Evolutionary conservation across 2,113 vertebrate genomes (phyloP).

Genomic region (Pyrgilauda ruficollis): DNA sequence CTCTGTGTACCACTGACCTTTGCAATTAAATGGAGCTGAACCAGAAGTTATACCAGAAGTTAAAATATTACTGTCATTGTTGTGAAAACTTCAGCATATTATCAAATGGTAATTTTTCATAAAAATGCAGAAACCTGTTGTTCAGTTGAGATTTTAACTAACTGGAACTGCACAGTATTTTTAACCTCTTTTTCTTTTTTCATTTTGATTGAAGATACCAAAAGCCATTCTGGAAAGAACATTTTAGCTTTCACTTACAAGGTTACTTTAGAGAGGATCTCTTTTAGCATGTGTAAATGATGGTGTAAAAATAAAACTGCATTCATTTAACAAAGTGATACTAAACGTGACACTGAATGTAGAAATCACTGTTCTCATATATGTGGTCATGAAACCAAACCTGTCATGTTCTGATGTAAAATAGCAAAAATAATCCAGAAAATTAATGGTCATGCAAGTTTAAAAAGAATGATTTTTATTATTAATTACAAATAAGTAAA

Average conservation of each 20-base stretch:
- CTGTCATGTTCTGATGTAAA: neutral
- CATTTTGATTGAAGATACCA: neutral
- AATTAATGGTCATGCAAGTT: neutral
- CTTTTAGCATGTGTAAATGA: neutral
- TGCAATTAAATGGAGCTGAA: neutral
- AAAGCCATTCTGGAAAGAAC: neutral
- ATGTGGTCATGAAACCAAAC: neutral
- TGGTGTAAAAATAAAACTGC: neutral
- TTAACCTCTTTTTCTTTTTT: neutral
- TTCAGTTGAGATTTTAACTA: neutral
- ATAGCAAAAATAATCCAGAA: neutral
- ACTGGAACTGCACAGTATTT: neutral
- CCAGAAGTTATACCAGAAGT: neutral
- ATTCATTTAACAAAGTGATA: neutral
- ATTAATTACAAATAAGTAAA: neutral
- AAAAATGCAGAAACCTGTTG: neutral
- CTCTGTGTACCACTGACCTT: neutral
- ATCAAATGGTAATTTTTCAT: neutral
- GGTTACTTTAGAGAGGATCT: neutral
- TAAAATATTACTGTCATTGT: neutral
- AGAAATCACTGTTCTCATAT: neutral
- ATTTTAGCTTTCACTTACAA: neutral
- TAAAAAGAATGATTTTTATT: neutral
- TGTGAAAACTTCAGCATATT: neutral
- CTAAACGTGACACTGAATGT: neutral